phyloP scores from a whole-genome alignment of 2,797 vertebrate species.

The Streptopelia turtur region DNA sequence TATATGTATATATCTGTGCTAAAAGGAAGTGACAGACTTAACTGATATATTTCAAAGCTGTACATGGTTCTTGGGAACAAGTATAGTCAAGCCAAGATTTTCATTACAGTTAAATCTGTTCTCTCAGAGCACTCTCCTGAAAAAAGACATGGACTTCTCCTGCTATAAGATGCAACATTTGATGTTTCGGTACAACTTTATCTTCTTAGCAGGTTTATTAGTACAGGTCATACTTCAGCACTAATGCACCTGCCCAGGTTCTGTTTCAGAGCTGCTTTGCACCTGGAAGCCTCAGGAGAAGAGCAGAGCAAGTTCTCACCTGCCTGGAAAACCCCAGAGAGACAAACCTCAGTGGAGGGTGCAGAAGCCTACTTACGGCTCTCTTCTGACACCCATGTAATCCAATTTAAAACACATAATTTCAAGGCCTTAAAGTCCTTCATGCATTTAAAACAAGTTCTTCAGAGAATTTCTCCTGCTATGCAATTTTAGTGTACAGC shows the following conservation, averaged over 20 bases:
- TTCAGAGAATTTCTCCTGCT: neutral
- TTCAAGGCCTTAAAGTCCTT: neutral
- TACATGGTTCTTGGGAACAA: neutral
- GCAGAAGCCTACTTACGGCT: neutral
- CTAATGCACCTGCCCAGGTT: neutral
- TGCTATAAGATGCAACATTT: neutral
- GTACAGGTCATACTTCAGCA: neutral
- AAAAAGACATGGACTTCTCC: neutral
- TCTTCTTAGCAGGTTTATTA: neutral
- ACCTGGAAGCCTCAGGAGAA: neutral
- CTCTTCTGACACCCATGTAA: neutral
- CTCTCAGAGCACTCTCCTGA: neutral
- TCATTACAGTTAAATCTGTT: conserved; percentile 7
- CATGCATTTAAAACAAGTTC: neutral
- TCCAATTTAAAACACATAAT: neutral
- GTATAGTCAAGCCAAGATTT: neutral
- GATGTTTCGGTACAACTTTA: neutral
- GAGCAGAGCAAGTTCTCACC: neutral
- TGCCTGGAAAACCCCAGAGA: neutral
- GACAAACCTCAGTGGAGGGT: neutral
- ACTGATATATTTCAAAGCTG: neutral
- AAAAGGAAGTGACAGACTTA: conserved; percentile 7
- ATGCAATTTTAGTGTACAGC: neutral
- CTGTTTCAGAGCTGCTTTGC: neutral
- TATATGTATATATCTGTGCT: neutral